Conservation (phyloP, 2,888 invertebrate genomes). For the Blomia tropicalis region DNA sequence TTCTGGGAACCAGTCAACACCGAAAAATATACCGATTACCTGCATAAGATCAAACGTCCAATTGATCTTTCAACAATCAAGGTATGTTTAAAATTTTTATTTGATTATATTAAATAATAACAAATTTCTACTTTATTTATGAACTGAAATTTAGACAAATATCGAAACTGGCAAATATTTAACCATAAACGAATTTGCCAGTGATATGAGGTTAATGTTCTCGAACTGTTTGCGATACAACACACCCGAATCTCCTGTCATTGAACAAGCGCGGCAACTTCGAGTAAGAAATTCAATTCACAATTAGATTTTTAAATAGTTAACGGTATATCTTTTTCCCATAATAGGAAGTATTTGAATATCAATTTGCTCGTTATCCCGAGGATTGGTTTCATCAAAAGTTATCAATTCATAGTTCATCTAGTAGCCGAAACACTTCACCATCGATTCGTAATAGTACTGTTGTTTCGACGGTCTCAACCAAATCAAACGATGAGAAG, state of each 20-base stretch:
- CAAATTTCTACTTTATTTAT: not conserved
- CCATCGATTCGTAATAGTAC: not conserved
- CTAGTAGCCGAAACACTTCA: not conserved
- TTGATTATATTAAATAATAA: not conserved
- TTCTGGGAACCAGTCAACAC: constrained; percentile 19
- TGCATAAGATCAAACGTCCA: constrained; percentile 12
- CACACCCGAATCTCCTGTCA: constrained; percentile 21
- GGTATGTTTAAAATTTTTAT: constrained; percentile 6
- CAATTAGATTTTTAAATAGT: not conserved
- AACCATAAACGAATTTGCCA: constrained; percentile 14
- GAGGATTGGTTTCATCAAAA: constrained; percentile 17
- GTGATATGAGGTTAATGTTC: constrained; percentile 22
- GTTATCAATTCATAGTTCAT: not conserved
- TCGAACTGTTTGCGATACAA: constrained; percentile 23
- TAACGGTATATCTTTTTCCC: too few relatives aligned
- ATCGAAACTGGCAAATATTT: constrained; percentile 21
- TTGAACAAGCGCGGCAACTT: constrained; percentile 19
- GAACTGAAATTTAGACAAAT: constrained; percentile 19
- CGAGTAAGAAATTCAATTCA: constrained; percentile 4
- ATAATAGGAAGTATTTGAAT: constrained; percentile 20
- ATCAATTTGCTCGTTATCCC: constrained; percentile 16
- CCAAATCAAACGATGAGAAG: not conserved
- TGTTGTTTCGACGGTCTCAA: not conserved
- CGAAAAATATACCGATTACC: constrained; percentile 18
- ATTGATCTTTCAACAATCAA: constrained; percentile 23